These are phyloP conservation scores for Papilio machaon DNA, from an alignment of 1,140 invertebrate species.

Conservation along the genomic window DNA sequence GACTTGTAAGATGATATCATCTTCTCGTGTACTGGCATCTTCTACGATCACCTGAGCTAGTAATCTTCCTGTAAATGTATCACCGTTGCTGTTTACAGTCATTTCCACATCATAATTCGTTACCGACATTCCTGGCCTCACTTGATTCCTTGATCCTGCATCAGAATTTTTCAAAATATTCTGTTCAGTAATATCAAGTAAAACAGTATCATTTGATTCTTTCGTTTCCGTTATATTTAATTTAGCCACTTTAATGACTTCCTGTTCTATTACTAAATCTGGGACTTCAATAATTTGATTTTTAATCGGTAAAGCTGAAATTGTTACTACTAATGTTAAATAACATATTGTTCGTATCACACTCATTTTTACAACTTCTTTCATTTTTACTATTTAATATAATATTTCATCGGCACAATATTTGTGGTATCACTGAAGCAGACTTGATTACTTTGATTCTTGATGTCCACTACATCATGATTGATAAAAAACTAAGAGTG, in stretches of 20 bases:
- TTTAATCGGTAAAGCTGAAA: conserved; percentile 44
- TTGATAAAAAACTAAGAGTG: conserved; percentile 41
- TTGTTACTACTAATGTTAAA: conserved; percentile 43
- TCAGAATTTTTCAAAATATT: conserved; percentile 1
- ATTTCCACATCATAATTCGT: conserved; percentile 52
- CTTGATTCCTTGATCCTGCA: conserved; percentile 45
- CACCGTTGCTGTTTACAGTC: conserved; percentile 43
- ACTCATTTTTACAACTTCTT: conserved; percentile 43
- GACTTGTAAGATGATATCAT: conserved; percentile 53
- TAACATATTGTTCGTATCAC: conserved; percentile 40
- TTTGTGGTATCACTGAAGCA: conserved; percentile 3
- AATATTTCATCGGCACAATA: conserved; percentile 28
- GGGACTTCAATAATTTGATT: conserved; percentile 37
- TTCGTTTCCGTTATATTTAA: conserved; percentile 20
- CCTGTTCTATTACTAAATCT: background rate
- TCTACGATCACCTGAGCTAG: conserved; percentile 47
- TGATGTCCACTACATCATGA: conserved; percentile 45
- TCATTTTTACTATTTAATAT: background rate
- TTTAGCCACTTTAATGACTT: conserved; percentile 27
- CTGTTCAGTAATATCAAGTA: background rate
- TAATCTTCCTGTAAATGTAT: conserved; percentile 51
- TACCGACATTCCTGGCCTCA: conserved; percentile 61
- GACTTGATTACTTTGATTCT: conserved; percentile 21
- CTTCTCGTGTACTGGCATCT: conserved; percentile 50
- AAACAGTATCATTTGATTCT: background rate